Conservation (phyloP, 2,113 vertebrate species). For the Pachycephala philippinensis region DNA sequence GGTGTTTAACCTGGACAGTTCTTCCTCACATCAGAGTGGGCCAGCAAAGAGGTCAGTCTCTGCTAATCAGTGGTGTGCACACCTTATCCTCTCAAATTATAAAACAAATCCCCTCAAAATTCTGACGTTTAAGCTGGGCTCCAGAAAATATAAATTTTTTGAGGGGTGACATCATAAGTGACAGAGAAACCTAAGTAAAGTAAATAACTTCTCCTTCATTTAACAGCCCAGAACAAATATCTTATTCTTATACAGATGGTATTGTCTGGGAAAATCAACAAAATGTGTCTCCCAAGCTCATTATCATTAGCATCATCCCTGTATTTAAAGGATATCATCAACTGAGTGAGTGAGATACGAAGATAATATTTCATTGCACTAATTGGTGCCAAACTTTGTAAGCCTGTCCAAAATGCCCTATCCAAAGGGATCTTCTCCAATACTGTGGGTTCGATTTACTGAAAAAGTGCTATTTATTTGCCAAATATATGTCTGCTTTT, state of each 20-base stretch:
- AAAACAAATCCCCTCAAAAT: neutral
- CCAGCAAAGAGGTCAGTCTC: neutral
- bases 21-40: neutral
- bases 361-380: neutral
- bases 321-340: neutral
- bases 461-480: neutral
- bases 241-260: neutral
- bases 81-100: neutral
- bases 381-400: neutral
- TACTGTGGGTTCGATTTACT: neutral
- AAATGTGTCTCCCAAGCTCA: neutral
- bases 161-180: neutral
- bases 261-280: neutral
- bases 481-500: neutral
- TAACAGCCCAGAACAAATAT: neutral
- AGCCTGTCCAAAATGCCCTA: neutral
- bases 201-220: neutral
- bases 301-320: neutral
- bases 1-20: neutral
- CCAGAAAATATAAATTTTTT: neutral
- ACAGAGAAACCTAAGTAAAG: neutral
- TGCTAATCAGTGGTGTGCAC: neutral
- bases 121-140: neutral
- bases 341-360: neutral
- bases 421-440: neutral